Evolutionary conservation across 1,140 invertebrate species (phyloP), one percentile per base, ranked within the genome.

Genomic region (Drosophila aff.): DNA sequence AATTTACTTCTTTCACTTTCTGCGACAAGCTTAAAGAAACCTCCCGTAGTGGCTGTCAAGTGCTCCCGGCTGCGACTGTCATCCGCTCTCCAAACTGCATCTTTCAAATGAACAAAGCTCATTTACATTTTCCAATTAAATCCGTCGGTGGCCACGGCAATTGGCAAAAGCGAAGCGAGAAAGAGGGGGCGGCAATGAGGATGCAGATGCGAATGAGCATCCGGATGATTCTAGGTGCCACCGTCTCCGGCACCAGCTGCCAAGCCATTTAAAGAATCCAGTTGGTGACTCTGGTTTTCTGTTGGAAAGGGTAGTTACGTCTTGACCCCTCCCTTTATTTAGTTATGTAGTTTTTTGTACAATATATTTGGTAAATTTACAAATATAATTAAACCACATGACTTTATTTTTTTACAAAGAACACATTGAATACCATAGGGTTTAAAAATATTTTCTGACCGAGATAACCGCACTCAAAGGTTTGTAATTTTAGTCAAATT

Each of bases 111-210:
- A 89, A 89, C 84, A 89, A 89, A 89, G 84, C 84, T 89, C 84
- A 89, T 89, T 89, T 89, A 90, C 84, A 89, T 89, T 89, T 89
- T 89, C 84, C 84, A 89, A 89, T 89, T 89, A 89, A 89, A 89
- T 89, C 85, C 84, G 78, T 74, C 83, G 86, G 72, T 40, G 84
- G 66, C 64, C 71, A 67, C 36, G 69, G 69, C 69, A 73, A 73
- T 73, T 73, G 69, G 69, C 69, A 72, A 60, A 73, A 73, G 47
- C 36, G 53, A 40, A 71, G 26, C 52, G 16, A 23, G 21, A 43
- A 36, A 15, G n/a, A 18, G 36, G 40, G 28, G 21, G 40, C 28
- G 44, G 23, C 21, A 23, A 31, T 46, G 28, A 15, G 72, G 18
- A 53, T 46, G 72, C 7, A 50, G 33, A 40, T 63, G 47, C 49